Evolutionary conservation across 2,113 vertebrate species (phyloP).

Genomic region (Microcebus tavaratra): DNA sequence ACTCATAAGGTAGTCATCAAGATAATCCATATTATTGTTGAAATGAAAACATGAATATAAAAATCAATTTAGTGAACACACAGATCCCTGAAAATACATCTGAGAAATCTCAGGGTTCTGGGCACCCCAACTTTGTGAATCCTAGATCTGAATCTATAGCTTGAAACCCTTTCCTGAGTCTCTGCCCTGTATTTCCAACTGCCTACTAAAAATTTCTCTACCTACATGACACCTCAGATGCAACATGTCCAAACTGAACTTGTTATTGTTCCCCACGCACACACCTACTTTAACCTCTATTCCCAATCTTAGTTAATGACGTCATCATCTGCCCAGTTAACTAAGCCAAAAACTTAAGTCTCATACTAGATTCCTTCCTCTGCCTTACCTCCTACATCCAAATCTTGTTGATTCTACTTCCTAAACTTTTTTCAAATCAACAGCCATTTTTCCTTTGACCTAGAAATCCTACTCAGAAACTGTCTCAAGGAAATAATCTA

Average conservation of each 20-base stretch:
- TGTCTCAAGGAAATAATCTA: conserved; percentile 31
- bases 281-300: conserved; percentile 67
- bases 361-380: conserved; percentile 4
- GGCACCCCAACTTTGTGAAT: not conserved
- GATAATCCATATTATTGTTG: not conserved
- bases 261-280: conserved; percentile 60
- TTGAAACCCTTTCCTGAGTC: not conserved
- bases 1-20: not conserved
- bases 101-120: not conserved
- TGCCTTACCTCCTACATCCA: conserved; percentile 42
- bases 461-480: conserved; percentile 37
- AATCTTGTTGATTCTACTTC: not conserved
- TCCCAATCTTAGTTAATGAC: conserved; percentile 63
- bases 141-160: not conserved
- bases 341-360: conserved; percentile 34
- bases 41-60: not conserved
- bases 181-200: conserved; percentile 54
- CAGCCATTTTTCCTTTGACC: conserved; percentile 5
- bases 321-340: conserved; percentile 51
- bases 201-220: conserved; percentile 42
- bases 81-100: not conserved
- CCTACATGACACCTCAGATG: conserved; percentile 28
- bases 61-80: not conserved
- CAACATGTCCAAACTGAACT: conserved; percentile 65
- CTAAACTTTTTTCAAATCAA: conserved; percentile 18